Percentiles rank a stretch among this genome's conserved stretches.
Evolutionary conservation across 2,113 vertebrate genomes (phyloP).

Genomic region (Malurus alboscapulatus): DNA sequence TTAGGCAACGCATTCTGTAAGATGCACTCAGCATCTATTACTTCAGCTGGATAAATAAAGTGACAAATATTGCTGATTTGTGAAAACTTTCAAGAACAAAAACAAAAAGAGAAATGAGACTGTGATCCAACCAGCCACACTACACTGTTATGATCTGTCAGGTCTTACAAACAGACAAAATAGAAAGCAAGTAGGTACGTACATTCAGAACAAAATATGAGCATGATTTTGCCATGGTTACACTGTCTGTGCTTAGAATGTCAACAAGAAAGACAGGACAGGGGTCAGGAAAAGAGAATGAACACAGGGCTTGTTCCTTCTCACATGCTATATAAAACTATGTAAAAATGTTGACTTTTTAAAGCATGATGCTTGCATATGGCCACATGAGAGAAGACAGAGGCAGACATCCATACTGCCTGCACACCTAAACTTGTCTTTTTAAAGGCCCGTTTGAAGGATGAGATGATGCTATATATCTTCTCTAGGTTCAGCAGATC

Average conservation of each 20-base stretch:
- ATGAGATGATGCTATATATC: neutral
- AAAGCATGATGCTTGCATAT: rapidly evolving
- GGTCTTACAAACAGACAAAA: neutral
- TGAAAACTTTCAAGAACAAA: neutral
- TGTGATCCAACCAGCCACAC: neutral
- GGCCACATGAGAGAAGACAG: neutral
- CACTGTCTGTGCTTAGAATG: neutral
- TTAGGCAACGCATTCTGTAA: neutral
- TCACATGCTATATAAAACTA: neutral
- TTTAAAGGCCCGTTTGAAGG: neutral
- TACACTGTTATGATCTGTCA: neutral
- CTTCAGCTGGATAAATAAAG: neutral
- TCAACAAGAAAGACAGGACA: neutral
- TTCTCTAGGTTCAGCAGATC: conserved; percentile 66
- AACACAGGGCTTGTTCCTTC: neutral
- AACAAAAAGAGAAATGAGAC: neutral
- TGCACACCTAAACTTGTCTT: neutral
- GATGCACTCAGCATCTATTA: neutral
- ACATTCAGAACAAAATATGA: neutral
- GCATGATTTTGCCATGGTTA: neutral
- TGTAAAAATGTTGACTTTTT: neutral
- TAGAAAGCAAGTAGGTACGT: neutral
- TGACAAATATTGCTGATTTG: neutral
- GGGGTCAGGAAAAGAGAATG: neutral
- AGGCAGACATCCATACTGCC: neutral